Evolutionary conservation across 2,888 invertebrate genomes (phyloP).

Genomic region (Galeruca laticollis): DNA sequence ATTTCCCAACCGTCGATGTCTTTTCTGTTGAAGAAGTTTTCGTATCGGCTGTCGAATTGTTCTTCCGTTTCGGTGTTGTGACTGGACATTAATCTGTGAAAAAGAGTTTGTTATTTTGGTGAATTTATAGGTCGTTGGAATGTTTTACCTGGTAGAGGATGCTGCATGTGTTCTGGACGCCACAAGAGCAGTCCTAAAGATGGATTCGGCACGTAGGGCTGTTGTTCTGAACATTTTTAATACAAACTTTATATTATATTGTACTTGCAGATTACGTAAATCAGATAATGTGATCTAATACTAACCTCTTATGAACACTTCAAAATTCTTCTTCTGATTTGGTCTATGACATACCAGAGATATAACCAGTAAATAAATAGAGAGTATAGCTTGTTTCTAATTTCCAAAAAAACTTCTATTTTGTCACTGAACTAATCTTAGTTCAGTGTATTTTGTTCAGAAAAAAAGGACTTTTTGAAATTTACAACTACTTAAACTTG

Average conservation of each 20-base stretch:
- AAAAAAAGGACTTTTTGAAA: too few species aligned
- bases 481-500: too few species aligned
- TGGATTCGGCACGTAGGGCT: conserved; percentile 65
- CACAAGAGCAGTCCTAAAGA: conserved; percentile 60
- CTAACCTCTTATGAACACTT: neutral
- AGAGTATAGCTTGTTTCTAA: too few species aligned
- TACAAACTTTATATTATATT: conserved; percentile 7
- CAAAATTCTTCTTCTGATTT: neutral
- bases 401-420: too few species aligned
- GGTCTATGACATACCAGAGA: too few species aligned
- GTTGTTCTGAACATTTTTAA: conserved; percentile 69
- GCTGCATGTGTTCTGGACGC: conserved; percentile 53
- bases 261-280: conserved; percentile 19
- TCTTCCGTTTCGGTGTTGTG: conserved; percentile 80
- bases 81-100: conserved; percentile 59
- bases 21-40: conserved; percentile 84
- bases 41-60: conserved; percentile 86
- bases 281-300: neutral
- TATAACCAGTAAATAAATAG: too few species aligned
- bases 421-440: too few species aligned
- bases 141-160: conserved; percentile 48
- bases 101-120: neutral
- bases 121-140: neutral
- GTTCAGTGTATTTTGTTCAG: too few species aligned
- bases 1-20: conserved; percentile 97